These are phyloP conservation scores for Nomada fucata DNA, from an alignment of 2,888 invertebrate genomes.

Conservation along the genomic window DNA sequence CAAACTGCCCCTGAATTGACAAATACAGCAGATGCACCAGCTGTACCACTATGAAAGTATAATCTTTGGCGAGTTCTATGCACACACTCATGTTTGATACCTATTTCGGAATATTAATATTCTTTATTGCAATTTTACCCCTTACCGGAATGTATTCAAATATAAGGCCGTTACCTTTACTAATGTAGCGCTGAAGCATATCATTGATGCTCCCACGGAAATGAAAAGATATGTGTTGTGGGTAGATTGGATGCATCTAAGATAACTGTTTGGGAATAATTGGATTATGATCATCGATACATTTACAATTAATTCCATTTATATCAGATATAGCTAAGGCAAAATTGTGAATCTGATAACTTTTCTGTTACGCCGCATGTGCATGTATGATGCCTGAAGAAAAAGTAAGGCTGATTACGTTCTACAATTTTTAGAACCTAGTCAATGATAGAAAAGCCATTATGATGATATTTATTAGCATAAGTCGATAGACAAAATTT, in stretches of 20 bases:
- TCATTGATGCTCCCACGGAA: background rate
- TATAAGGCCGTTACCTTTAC: conserved; percentile 1
- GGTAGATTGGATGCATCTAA: background rate
- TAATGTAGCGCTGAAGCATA: conserved; percentile 13
- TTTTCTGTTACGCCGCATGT: background rate
- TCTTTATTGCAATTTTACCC: rapidly evolving
- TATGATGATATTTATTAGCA: no score
- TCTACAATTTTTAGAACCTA: no score
- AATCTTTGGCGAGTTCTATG: background rate
- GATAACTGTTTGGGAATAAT: background rate
- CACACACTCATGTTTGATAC: background rate
- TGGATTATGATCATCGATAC: no score
- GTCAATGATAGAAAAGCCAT: no score
- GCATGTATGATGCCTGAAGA: background rate
- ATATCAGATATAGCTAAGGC: no score
- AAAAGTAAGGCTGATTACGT: no score
- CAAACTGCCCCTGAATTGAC: conserved; percentile 27
- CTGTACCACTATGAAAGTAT: background rate
- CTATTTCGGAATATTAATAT: background rate
- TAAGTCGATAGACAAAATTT: no score
- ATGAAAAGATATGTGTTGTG: conserved; percentile 9
- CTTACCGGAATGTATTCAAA: no score
- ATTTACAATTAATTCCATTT: background rate
- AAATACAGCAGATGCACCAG: conserved; percentile 13
- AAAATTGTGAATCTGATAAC: background rate